These are phyloP conservation scores for Stenopsyche tienmushanensis DNA, from an alignment of 1,140 invertebrate species.

Conservation along the genomic window DNA sequence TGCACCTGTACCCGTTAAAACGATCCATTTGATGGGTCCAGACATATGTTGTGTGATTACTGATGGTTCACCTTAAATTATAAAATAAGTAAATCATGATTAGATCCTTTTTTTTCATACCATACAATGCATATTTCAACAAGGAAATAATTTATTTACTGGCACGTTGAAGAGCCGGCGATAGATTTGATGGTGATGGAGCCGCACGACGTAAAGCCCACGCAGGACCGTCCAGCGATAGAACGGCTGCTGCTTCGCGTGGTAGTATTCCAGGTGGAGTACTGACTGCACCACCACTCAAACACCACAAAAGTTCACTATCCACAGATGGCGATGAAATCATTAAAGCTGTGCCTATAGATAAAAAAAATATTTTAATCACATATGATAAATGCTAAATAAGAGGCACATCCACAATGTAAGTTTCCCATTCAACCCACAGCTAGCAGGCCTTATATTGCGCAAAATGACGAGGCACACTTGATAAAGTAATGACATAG, in stretches of 20 bases:
- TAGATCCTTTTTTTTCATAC: conserved; percentile 8
- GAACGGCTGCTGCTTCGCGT: conserved; percentile 73
- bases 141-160: conserved; percentile 40
- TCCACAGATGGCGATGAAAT: conserved; percentile 66
- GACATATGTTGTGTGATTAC: conserved; percentile 73
- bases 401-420: background rate
- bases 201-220: conserved; percentile 62
- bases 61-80: conserved; percentile 54
- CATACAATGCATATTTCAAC: background rate
- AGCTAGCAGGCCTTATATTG: no score
- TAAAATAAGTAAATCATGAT: conserved; percentile 3
- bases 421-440: no score
- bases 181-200: conserved; percentile 43
- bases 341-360: conserved; percentile 67
- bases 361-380: no score
- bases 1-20: conserved; percentile 84
- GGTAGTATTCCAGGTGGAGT: conserved; percentile 59
- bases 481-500: no score
- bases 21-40: conserved; percentile 65
- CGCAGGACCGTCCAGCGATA: conserved; percentile 78
- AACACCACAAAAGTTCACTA: conserved; percentile 70
- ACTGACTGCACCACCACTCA: conserved; percentile 62
- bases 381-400: no score
- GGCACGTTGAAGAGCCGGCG: conserved; percentile 39
- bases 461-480: no score